These are phyloP conservation scores for Acromyrmex charruanus DNA, from an alignment of 1,140 invertebrate species.

Conservation along the genomic window DNA sequence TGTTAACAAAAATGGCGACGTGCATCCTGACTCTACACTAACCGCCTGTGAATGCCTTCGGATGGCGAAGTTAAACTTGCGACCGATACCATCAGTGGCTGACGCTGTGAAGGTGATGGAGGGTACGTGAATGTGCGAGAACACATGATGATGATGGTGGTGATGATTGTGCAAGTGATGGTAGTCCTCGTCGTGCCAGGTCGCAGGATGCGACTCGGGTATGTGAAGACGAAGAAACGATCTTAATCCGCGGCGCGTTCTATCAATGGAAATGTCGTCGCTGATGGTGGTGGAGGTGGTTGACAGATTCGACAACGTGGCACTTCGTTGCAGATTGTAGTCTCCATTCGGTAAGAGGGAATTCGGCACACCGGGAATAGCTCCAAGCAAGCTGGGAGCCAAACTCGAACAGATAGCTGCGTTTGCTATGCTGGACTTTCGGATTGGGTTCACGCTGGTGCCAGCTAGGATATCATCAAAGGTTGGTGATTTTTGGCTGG, in stretches of 20 bases:
- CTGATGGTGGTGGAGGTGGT: conserved; percentile 46
- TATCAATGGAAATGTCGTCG: conserved; percentile 9
- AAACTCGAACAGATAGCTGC: conserved; percentile 83
- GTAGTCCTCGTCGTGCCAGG: conserved; percentile 42
- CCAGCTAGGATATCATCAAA: conserved; percentile 52
- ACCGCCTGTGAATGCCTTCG: conserved; percentile 87
- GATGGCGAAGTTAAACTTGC: conserved; percentile 87
- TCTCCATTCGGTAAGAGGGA: conserved; percentile 59
- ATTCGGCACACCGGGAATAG: conserved; percentile 76
- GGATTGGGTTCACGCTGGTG: conserved; percentile 62
- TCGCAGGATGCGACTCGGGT: conserved; percentile 75
- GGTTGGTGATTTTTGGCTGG: neutral
- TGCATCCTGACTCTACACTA: conserved; percentile 79
- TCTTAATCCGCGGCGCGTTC: conserved; percentile 72
- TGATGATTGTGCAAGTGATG: conserved; percentile 74
- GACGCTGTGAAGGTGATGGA: conserved; percentile 86
- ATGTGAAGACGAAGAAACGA: conserved; percentile 85
- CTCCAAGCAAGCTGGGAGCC: conserved; percentile 80
- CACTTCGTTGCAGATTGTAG: conserved; percentile 55
- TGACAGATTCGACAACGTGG: conserved; percentile 70
- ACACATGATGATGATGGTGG: conserved; percentile 75
- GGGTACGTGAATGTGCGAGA: conserved; percentile 86
- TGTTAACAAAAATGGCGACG: conserved; percentile 44
- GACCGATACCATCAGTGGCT: conserved; percentile 81
- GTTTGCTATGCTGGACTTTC: conserved; percentile 78